Conservation (phyloP, 2,888 invertebrate species). For the Boloria euphrosyne region DNA sequence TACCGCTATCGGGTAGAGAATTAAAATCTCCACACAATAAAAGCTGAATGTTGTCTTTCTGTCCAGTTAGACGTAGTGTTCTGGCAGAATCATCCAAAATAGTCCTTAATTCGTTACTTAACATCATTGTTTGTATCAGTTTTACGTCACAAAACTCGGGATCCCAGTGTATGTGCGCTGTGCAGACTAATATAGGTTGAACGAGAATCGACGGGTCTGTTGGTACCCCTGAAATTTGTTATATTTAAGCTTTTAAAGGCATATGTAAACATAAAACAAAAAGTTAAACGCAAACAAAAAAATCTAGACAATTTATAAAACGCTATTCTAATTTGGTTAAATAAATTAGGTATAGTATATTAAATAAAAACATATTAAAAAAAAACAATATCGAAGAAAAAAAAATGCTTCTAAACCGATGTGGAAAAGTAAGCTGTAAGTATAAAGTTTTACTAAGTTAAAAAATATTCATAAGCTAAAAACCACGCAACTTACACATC, state of each 20-base stretch:
- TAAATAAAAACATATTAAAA: no score
- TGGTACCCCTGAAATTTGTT: conserved; percentile 82
- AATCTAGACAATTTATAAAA: neutral
- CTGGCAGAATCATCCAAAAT: conserved; percentile 94
- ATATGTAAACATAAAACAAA: neutral
- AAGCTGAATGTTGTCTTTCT: conserved; percentile 92
- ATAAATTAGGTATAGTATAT: no score
- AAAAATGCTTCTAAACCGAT: no score
- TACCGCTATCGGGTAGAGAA: conserved; percentile 97
- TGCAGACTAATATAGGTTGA: conserved; percentile 96
- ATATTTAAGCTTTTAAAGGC: conserved; percentile 10
- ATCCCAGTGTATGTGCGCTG: conserved; percentile 99
- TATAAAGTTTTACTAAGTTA: no score
- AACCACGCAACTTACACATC: no score
- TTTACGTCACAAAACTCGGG: conserved; percentile 99
- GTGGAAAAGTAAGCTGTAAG: no score
- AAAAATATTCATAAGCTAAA: no score
- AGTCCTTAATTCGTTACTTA: conserved; percentile 95
- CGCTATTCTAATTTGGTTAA: neutral
- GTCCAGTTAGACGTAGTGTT: conserved; percentile 87
- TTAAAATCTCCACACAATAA: conserved; percentile 99
- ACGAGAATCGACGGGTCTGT: conserved; percentile 88
- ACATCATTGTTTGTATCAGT: conserved; percentile 99
- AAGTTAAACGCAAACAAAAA: neutral
- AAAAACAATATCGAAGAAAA: no score